Conservation (phyloP, 2,888 invertebrate genomes). For the Lepidochrysops patricia region DNA sequence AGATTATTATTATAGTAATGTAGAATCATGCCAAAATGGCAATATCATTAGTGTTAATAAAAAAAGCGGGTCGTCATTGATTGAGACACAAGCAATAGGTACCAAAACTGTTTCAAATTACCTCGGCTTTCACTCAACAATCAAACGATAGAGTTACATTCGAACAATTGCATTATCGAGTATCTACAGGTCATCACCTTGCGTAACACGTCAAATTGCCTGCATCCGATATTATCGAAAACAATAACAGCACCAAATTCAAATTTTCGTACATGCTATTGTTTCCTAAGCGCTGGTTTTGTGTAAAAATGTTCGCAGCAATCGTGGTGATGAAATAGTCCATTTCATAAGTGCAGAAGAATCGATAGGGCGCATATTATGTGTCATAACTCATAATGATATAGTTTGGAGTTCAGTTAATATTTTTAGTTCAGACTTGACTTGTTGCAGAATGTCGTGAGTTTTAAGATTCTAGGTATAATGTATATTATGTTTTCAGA, state of each 20-base stretch:
- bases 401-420: too few relatives aligned
- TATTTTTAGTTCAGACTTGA: too few relatives aligned
- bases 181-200: conserved; percentile 1
- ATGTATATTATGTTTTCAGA: too few relatives aligned
- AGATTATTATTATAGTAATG: too few relatives aligned
- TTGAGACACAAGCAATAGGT: too few relatives aligned
- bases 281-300: conserved; percentile 3
- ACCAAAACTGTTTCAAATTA: conserved; percentile 1
- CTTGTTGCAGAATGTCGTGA: too few relatives aligned
- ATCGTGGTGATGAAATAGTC: conserved; percentile 2
- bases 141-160: conserved; percentile 2
- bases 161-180: neutral
- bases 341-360: neutral
- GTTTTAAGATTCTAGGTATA: too few relatives aligned
- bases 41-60: too few relatives aligned
- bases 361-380: neutral
- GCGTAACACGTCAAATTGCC: conserved; percentile 8
- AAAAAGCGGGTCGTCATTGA: too few relatives aligned
- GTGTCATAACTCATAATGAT: too few relatives aligned
- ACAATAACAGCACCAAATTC: conserved; percentile 33
- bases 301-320: conserved; percentile 4
- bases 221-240: conserved; percentile 8
- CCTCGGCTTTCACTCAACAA: neutral
- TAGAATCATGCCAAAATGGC: too few relatives aligned
- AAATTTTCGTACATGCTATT: conserved; percentile 13